Percentiles rank a stretch among this genome's conserved stretches.
These are phyloP conservation scores for Manis pentadactyla DNA, from an alignment of 2,797 vertebrate species.

Conservation along the genomic window DNA sequence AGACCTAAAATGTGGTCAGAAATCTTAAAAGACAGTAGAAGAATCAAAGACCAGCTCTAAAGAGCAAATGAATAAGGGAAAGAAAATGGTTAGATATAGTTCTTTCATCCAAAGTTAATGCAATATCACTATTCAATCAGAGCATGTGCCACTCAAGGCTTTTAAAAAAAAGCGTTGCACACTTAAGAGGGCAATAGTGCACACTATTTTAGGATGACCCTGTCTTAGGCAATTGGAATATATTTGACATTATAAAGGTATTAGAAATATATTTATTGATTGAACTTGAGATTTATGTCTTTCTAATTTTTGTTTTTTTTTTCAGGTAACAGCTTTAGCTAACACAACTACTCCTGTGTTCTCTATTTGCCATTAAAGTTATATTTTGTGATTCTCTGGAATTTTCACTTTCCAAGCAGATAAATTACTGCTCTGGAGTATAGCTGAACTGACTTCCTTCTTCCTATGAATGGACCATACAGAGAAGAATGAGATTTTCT, in stretches of 20 bases:
- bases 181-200: not conserved
- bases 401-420: not conserved
- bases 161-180: not conserved
- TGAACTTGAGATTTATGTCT: not conserved
- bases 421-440: not conserved
- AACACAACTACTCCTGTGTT: not conserved
- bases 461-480: not conserved
- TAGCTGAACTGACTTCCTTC: not conserved
- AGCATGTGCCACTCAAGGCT: not conserved
- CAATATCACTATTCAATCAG: not conserved
- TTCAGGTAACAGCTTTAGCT: not conserved
- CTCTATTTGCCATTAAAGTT: not conserved
- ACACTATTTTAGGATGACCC: not conserved
- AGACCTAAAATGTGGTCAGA: not conserved
- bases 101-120: not conserved
- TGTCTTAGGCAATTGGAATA: not conserved
- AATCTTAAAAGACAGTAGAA: not conserved
- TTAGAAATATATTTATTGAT: slow-evolving; percentile 36
- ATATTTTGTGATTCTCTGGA: not conserved
- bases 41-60: not conserved
- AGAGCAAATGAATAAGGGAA: not conserved
- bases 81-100: not conserved
- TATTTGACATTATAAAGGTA: not conserved
- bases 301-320: not conserved
- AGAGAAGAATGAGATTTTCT: not conserved